A percentile compares a stretch with the other conserved stretches of the same genome.
Conservation (phyloP, 2,113 vertebrate genomes). For the Leptocoma aspasia region DNA sequence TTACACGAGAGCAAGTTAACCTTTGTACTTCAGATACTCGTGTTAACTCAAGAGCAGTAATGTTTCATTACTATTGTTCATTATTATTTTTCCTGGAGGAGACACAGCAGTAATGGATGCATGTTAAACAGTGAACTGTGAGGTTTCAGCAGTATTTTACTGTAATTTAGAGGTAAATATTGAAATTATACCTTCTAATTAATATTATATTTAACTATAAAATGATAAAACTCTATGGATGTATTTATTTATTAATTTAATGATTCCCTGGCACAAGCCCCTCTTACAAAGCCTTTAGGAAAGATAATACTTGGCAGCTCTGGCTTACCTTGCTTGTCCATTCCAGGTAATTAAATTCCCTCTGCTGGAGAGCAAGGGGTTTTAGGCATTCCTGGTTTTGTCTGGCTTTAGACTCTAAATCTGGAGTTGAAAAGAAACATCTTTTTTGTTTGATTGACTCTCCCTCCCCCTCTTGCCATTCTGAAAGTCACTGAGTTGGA, state of each 20-base stretch:
- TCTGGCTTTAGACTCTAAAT: not conserved
- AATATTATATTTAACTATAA: not conserved
- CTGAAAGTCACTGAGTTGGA: not conserved
- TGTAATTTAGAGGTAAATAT: not conserved
- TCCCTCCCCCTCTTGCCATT: not conserved
- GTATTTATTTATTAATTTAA: not conserved
- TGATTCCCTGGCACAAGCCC: not conserved
- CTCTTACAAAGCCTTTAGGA: not conserved
- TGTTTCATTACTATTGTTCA: not conserved
- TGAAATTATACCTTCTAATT: not conserved
- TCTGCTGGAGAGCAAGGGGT: not conserved
- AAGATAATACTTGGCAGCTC: not conserved
- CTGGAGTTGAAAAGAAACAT: not conserved
- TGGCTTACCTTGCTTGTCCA: not conserved
- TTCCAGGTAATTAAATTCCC: slow-evolving; percentile 10
- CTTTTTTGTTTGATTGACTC: not conserved
- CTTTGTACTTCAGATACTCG: not conserved
- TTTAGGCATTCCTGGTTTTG: slow-evolving; percentile 30
- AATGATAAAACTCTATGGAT: not conserved
- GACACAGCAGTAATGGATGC: not conserved
- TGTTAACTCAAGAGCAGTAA: not conserved
- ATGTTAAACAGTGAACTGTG: not conserved
- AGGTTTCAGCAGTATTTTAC: not conserved
- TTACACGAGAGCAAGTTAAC: not conserved
- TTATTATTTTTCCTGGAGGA: not conserved